These are phyloP conservation scores for Rhineura floridana DNA, from an alignment of 2,113 vertebrate species.

Conservation along the genomic window DNA sequence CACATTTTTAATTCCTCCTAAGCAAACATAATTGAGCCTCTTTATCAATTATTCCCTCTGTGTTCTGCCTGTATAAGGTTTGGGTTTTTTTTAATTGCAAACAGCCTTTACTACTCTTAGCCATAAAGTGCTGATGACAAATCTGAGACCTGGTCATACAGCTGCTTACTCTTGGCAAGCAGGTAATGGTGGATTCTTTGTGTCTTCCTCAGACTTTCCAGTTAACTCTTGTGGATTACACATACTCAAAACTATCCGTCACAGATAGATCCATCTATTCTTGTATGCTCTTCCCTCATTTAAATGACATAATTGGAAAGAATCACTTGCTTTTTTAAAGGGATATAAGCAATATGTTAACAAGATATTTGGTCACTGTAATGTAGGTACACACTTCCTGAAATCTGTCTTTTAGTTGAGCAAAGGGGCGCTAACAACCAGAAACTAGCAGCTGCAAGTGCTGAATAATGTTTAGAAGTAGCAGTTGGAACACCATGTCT, in stretches of 20 bases:
- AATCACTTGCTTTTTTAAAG: no score
- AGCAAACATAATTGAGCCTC: background rate
- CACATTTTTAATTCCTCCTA: background rate
- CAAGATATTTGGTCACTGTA: background rate
- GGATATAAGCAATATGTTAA: background rate
- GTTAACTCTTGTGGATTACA: background rate
- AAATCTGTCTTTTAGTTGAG: background rate
- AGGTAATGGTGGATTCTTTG: background rate
- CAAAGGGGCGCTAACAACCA: background rate
- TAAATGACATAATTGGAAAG: no score
- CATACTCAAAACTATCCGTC: no score
- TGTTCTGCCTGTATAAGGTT: background rate
- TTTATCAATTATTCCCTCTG: background rate
- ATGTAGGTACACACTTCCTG: background rate
- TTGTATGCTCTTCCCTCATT: no score
- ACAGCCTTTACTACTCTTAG: background rate
- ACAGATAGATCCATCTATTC: background rate
- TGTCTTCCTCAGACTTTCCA: no score
- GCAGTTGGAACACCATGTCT: background rate
- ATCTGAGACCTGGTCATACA: background rate
- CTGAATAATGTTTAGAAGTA: background rate
- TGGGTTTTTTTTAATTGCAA: background rate
- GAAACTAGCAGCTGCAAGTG: background rate
- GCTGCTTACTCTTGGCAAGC: background rate
- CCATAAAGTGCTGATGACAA: background rate